Evolutionary conservation across 1,140 invertebrate genomes (phyloP), one percentile per base, ranked within the genome.

Genomic region (Phortica variegata): DNA sequence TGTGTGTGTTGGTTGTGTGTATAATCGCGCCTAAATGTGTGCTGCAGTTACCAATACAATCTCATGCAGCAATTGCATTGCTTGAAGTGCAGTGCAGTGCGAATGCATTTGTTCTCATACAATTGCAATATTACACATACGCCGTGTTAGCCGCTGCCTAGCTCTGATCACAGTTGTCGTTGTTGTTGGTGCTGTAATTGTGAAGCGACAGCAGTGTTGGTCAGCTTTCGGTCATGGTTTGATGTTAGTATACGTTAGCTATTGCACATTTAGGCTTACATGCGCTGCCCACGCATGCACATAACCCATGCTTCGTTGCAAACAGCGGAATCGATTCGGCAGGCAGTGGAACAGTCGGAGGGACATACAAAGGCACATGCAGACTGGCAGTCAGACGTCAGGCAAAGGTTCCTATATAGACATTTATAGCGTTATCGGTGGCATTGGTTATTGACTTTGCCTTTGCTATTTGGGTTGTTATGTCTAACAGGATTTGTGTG

Each of bases 401-500:
- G 46, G 33, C n/a, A n/a, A n/a, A n/a, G n/a, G n/a, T 41, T 38
- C 13, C 37, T 50, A 59, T 39, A 57, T 47, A 44, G 16, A 54
- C 47, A 50, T 59, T 62, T 66, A 61, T 66, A 48, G 54, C 54
- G 41, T 61, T 68, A 63, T 66, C 60, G 60, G 58, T 66, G 63
- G 63, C 63, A 68, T 68, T 68, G 63, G 60, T 56, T 69, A 68
- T 68, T 68, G 63, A 68, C 63, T 68, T 68, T 66, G 57, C 52
- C 51, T 52, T 52, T 60, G 48, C 49, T 39, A 45, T 50, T 59
- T 40, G 29, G 39, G 39, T 51, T 50, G 36, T 13, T 1, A 9
- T 44, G 33, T 40, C 49, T 48, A 51, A 34, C 12, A 23, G 36
- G 21, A 21, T 20, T 15, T 16, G 15, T 36, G 19, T 10, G 36